phyloP scores from a whole-genome alignment of 1,140 invertebrate species.

The Drosophila nigromelanica region DNA sequence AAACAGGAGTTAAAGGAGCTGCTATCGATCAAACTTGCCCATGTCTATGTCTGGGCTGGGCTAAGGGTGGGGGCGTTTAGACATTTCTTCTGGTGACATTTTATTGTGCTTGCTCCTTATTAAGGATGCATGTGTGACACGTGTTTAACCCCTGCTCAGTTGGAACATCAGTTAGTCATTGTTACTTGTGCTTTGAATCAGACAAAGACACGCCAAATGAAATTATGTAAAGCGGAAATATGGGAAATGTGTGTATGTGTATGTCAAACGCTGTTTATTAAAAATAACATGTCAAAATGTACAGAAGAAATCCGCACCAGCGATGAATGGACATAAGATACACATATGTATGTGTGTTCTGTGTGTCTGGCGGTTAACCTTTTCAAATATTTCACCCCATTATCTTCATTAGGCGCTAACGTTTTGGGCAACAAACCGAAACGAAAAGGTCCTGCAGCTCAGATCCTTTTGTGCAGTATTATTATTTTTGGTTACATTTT shows the following conservation, averaged over 20 bases:
- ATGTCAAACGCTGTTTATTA: slow-evolving; percentile 70
- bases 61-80: slow-evolving; percentile 16
- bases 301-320: slow-evolving; percentile 36
- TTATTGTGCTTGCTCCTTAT: slow-evolving; percentile 57
- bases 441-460: slow-evolving; percentile 29
- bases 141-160: slow-evolving; percentile 28
- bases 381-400: slow-evolving; percentile 72
- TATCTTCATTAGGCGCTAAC: slow-evolving; percentile 82
- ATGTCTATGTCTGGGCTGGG: slow-evolving; percentile 22
- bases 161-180: slow-evolving; percentile 44
- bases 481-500: slow-evolving; percentile 47
- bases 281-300: slow-evolving; percentile 77
- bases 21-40: slow-evolving; percentile 55
- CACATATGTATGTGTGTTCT: slow-evolving; percentile 4
- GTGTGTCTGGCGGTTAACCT: slow-evolving; percentile 30
- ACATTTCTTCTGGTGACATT: slow-evolving; percentile 65
- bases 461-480: slow-evolving; percentile 26
- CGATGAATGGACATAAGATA: slow-evolving; percentile 64
- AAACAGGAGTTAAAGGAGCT: slow-evolving; percentile 41
- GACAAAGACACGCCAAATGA: slow-evolving; percentile 43
- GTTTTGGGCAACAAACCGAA: slow-evolving; percentile 36
- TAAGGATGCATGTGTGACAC: slow-evolving; percentile 70
- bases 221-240: slow-evolving; percentile 59
- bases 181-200: slow-evolving; percentile 13
- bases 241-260: slow-evolving; percentile 16